A percentile compares a stretch with the other conserved stretches of the same genome.
phyloP scores from a whole-genome alignment of 2,888 invertebrate genomes.

The Drosophila prolongata region DNA sequence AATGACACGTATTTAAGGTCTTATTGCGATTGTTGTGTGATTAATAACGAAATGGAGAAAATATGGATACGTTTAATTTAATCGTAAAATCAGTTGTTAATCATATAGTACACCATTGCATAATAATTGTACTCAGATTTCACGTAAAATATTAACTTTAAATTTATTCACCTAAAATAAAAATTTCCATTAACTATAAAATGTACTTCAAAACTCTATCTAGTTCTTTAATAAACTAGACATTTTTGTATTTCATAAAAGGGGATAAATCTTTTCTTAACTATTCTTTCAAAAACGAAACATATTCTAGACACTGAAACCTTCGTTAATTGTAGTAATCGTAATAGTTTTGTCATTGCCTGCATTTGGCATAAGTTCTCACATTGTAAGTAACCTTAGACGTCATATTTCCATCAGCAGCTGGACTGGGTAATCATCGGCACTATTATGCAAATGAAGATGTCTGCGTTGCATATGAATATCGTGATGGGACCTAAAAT shows the following conservation, averaged over 20 bases:
- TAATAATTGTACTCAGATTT: not conserved
- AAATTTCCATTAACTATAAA: no score
- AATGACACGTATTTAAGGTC: constrained; percentile 37
- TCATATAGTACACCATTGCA: not conserved
- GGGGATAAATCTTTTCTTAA: no score
- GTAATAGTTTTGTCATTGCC: constrained; percentile 26
- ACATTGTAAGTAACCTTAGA: constrained; percentile 51
- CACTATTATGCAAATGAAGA: constrained; percentile 54
- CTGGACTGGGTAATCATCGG: constrained; percentile 49
- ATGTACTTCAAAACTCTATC: no score
- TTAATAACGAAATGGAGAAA: constrained; percentile 8
- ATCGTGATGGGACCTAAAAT: constrained; percentile 32
- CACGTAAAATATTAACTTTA: no score
- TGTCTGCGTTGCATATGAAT: constrained; percentile 48
- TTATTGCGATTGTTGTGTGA: constrained; percentile 36
- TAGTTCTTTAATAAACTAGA: no score
- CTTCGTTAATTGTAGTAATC: not conserved
- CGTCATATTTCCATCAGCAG: constrained; percentile 50
- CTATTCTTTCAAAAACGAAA: no score
- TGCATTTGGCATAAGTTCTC: constrained; percentile 22
- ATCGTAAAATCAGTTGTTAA: constrained; percentile 10
- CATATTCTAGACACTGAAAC: not conserved
- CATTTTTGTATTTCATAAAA: no score
- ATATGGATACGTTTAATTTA: not conserved
- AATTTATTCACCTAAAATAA: no score